Evolutionary conservation across 2,113 vertebrate genomes (phyloP), one percentile per base, ranked within the genome.

Genomic region (Coptodon bakossiorum): DNA sequence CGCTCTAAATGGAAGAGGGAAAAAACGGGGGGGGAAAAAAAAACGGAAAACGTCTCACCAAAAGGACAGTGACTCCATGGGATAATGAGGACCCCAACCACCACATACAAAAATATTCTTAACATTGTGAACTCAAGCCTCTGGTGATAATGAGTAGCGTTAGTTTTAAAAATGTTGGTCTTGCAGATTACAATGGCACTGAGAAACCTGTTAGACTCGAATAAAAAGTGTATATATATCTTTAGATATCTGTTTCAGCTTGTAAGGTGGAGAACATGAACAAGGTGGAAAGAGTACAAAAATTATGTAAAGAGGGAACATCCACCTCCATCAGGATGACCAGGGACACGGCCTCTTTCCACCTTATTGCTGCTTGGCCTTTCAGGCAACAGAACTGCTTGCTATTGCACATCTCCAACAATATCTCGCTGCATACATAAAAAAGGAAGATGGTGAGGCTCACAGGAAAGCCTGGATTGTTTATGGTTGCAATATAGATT

Each of bases 401-500:
- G 93, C 93, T 80, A 59, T 34, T 76, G 94, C 95, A 95, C 89
- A 94, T 93, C 93, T 94, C 84, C 82, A 93, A 89, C 93, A 91
- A 95, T 91, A 94, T 93, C 93, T 91, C 87, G 84, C 88, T 95
- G 94, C 94, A 94, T 96, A 93, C 90, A 91, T 94, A 92, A 92
- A 95, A 95, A 91, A 61, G 63, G 76, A 81, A 76, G 87, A 90
- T 34, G 53, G 61, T 63, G 81, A 90, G 82, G 86, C 90, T 86
- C 86, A 27, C 48, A 83, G 88, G 91, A 89, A 94, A 93, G 83
- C 59, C 80, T 11, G 66, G 88, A 91, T 95, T 96, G 95, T 96
- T 96, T 96, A 96, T 96, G 92, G 94, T 89, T 86, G 90, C 94
- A 96, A 96, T 96, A 96, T 95, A 95, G 96, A 95, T 96, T 96